These are phyloP conservation scores for Ashinkailepas kermadecensis DNA, from an alignment of 2,888 invertebrate genomes.

Conservation along the genomic window DNA sequence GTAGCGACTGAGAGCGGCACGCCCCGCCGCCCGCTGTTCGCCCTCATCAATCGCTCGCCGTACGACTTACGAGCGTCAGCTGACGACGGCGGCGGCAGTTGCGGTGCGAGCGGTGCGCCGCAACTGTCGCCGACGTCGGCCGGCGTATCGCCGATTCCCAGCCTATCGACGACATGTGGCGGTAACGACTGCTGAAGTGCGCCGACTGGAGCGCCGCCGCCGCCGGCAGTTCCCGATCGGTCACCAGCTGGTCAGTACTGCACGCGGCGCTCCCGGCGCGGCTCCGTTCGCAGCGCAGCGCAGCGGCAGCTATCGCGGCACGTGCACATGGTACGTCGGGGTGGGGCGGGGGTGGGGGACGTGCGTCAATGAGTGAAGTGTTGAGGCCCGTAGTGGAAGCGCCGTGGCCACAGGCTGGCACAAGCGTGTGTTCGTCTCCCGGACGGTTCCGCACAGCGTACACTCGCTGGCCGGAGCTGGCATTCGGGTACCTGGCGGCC, in stretches of 20 bases:
- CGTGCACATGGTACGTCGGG: too few relatives aligned
- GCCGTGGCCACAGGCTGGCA: too few relatives aligned
- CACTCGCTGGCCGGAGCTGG: too few relatives aligned
- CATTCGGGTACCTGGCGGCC: too few relatives aligned
- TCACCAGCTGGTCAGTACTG: background rate
- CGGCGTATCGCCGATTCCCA: background rate
- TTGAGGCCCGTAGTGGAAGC: too few relatives aligned
- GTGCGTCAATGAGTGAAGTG: too few relatives aligned
- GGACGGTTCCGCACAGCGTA: too few relatives aligned
- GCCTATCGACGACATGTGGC: background rate
- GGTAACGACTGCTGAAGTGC: background rate
- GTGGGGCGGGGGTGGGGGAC: too few relatives aligned
- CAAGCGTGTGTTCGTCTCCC: too few relatives aligned
- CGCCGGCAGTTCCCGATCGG: background rate
- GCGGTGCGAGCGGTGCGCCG: background rate
- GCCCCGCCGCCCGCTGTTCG: background rate
- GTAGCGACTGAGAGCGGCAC: background rate
- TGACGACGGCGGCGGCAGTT: background rate
- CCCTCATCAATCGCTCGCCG: background rate
- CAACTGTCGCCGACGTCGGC: background rate
- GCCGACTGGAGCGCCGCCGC: background rate
- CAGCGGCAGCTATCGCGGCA: background rate
- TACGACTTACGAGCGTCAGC: background rate
- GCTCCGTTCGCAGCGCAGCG: background rate
- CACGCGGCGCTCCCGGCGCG: background rate